Base-by-base conservation (phyloP, 1,140 invertebrate species). In the Odontomachus brunneus region DNA sequence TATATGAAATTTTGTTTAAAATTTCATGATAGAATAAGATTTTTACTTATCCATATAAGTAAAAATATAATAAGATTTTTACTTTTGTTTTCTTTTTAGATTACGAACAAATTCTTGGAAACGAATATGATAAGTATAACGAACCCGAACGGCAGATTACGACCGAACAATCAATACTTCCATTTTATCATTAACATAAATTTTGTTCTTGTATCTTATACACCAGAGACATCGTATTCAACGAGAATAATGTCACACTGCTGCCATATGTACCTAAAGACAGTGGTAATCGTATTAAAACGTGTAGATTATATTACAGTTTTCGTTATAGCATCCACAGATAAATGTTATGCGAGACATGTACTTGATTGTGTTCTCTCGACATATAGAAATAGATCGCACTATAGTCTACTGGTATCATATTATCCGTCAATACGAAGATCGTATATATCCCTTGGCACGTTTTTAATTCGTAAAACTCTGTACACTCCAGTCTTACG, bases 341-440 rank as follows among this genome's bases (percentile, higher is more conserved):
- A 86, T 9, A 87, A 22, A 87, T 55, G 60, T 86, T 80, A 71
- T 67, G 74, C 53, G 29, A 57, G 49, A 86, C 62, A 80, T 38
- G 65, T 65, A 69, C 53, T 29, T 80, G 59, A 66, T 49, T 57
- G 49, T 65, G 38, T 44, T 44, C 38, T 86, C 60, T 12, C 60
- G 19, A 76, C 57, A 87, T 80, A 82, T 51, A 88, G 75, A 88
- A 84, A 85, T 86, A 85, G 57, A 65, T 84, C 84, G 81, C 29
- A 17, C 19, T 65, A 66, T 59, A 19, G 19, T n/a, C 48, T 67
- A 75, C 15, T 59, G 22, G 48, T 26, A 80, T 29, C 15, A 62
- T 66, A 29, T 49, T 71, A 51, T 66, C 80, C 19, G 51, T 57
- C 22, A 53, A 83, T 62, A 75, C 44, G 57, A 86, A 84, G 44